A percentile compares a stretch with the other conserved stretches of the same genome.
These are phyloP conservation scores for Phylloscopus whistleri DNA, from an alignment of 2,113 vertebrate genomes.

Conservation along the genomic window DNA sequence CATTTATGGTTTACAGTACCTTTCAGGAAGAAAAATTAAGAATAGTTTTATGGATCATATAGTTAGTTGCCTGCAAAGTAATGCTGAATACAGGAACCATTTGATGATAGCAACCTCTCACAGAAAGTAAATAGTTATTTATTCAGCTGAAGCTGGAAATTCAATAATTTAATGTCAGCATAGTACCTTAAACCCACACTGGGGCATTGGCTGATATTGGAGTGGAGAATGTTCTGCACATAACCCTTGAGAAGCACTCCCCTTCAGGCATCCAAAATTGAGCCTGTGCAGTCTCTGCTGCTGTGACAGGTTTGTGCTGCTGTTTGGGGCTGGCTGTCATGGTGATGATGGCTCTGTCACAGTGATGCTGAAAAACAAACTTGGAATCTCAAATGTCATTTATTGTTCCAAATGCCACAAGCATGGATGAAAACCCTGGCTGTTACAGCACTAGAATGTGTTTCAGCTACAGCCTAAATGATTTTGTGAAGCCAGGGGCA, in stretches of 20 bases:
- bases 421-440: neutral
- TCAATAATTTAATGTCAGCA: neutral
- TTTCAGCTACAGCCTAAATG: neutral
- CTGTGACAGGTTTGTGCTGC: neutral
- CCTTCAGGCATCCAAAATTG: accelerated
- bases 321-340: neutral
- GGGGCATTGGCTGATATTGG: neutral
- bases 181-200: neutral
- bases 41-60: neutral
- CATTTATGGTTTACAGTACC: neutral
- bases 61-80: neutral
- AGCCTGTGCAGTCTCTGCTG: neutral
- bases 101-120: neutral
- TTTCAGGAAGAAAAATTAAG: neutral
- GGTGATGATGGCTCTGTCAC: neutral
- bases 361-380: neutral
- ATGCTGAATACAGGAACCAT: neutral
- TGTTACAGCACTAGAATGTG: neutral
- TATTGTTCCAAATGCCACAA: neutral
- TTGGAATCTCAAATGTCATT: neutral
- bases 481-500: neutral
- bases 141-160: neutral
- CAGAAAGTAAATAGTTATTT: neutral
- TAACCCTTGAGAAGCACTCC: neutral
- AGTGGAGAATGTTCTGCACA: neutral